Evolutionary conservation across 2,888 invertebrate species (phyloP), one percentile per base, ranked within the genome.

Genomic region (Priocnemis perturbator): DNA sequence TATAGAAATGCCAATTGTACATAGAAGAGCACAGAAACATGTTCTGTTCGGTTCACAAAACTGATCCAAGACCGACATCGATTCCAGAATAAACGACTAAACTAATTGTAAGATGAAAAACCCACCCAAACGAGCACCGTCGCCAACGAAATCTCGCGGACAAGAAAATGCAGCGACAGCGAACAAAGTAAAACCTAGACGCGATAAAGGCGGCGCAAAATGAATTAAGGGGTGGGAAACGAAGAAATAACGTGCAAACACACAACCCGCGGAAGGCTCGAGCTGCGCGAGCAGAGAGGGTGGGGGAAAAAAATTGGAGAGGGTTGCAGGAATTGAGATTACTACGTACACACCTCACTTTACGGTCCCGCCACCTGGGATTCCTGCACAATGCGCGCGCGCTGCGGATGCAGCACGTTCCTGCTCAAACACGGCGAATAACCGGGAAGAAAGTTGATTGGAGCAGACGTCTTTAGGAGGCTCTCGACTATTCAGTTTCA

Each of bases 391-490:
- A n/a, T n/a, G n/a, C n/a, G n/a, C n/a, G n/a, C n/a, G n/a, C n/a
- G n/a, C n/a, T 56, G 62, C 64, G 64, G 55, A 61, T 50, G 48
- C 73, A 53, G 60, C 62, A 59, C 50, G 65, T 70, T 60, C 45
- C 23, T 20, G 21, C 55, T 69, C 61, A 37, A 74, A 76, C 69
- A 69, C 65, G 44, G 60, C 48, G 65, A 63, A 67, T 58, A 69
- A 64, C 60, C 56, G 44, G 47, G 44, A 26, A 50, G 59, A 65
- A 72, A 74, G 67, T 69, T 74, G 74, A 76, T 76, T 72, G 69
- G 67, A 69, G 74, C 52, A 37, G 65, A 64, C 74, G 68, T 58
- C 74, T 74, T 72, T 61, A 69, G 64, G 69, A 73, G 70, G 50
- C 62, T 57, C 60, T 60, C 64, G 61, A 48, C 64, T 48, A 64